Conservation (phyloP, 1,140 invertebrate genomes). For the Brachionus plicatilis region DNA sequence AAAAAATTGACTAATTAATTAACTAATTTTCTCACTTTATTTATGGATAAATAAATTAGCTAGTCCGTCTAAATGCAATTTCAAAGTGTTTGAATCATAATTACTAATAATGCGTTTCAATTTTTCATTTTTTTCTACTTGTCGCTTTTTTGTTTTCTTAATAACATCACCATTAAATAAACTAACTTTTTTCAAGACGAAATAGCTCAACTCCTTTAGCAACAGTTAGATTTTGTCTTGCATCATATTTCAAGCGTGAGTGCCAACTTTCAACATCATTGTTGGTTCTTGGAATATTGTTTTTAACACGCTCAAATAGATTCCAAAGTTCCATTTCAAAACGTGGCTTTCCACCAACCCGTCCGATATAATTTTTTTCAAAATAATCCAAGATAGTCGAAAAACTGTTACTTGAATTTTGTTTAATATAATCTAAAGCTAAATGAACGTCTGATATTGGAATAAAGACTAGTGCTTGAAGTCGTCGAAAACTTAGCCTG, state of each 20-base stretch:
- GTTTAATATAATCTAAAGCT: background rate
- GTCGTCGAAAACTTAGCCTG: background rate
- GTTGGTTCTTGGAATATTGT: background rate
- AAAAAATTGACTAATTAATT: background rate
- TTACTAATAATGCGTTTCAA: background rate
- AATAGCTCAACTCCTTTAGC: too few species aligned
- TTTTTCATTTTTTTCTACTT: background rate
- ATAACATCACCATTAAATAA: too few species aligned
- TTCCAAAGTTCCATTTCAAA: background rate
- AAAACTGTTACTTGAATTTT: background rate
- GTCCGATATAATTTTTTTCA: background rate
- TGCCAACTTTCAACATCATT: background rate
- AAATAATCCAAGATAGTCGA: background rate
- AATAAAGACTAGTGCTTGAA: background rate
- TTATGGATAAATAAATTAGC: background rate
- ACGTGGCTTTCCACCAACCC: background rate
- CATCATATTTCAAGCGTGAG: background rate
- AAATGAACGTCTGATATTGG: background rate
- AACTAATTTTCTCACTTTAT: background rate
- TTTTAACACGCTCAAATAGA: background rate
- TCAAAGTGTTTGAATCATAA: background rate
- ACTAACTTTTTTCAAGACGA: too few species aligned
- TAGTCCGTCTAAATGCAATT: background rate
- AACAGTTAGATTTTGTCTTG: background rate
- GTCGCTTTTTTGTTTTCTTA: background rate